Base-by-base conservation (phyloP, 2,888 invertebrate species). In the Acleris holmiana region DNA sequence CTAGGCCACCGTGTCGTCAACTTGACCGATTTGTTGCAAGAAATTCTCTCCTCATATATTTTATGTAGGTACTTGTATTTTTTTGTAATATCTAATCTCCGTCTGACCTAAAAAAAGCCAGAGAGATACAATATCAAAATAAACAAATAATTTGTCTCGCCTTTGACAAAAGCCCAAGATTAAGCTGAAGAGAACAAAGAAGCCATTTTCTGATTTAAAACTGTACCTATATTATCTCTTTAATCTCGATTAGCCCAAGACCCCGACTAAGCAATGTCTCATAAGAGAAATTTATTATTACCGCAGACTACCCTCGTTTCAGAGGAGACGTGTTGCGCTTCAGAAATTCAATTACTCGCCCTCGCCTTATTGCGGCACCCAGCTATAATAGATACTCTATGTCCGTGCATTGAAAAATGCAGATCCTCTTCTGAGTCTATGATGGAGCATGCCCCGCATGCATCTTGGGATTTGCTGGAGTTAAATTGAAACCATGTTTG, bases 311-410 rank as follows among this genome's bases (percentile, higher is more conserved):
- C 63, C 63, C 61, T 70, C 61, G 62, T 66, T 68, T 66, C 65
- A 58, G 65, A 59, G 62, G 49, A 57, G 60, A 65, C 63, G 68
- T 67, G 67, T 62, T 68, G 62, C 69, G 66, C 67, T 67, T 66
- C 61, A 66, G 68, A 70, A 68, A 70, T 70, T 63, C 68, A 70
- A 70, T 70, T 69, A 70, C 68, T 55, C 61, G 68, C 67, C 54
- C 40, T 46, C 64, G 59, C 63, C 64, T 64, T 64, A 61, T 64
- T 65, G 65, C 65, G 65, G 60, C 55, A 15, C 5, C 40, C 29
- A 55, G 55, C 49, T 46, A 60, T 65, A 60, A 60, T 60, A 49
- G 65, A 55, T 65, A 65, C 59, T 50, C 61, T 59, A 54, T 65
- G 65, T 29, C 59, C 54, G 65, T 55, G 44, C 65, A 60, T 65